A percentile compares a stretch with the other conserved stretches of the same genome.
Conservation (phyloP, 1,140 invertebrate genomes). For the Scaptodrosophila lebanonensis region DNA sequence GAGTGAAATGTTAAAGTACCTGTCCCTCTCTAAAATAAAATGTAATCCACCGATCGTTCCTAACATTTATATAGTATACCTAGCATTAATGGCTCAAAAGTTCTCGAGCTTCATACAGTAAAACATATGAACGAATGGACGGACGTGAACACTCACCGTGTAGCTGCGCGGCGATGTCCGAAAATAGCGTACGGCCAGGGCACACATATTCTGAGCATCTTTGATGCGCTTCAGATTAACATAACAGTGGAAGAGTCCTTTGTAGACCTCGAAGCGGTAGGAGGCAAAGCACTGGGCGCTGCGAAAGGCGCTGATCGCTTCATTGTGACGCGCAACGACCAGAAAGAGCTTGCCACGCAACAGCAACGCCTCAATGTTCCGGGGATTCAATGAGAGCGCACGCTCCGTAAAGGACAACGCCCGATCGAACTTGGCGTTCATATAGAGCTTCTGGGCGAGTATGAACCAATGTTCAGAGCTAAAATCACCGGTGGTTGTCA, state of each 20-base stretch:
- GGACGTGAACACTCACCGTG: conserved; percentile 32
- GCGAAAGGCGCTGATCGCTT: conserved; percentile 83
- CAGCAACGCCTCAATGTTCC: conserved; percentile 84
- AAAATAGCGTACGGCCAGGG: conserved; percentile 48
- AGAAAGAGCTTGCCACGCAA: conserved; percentile 83
- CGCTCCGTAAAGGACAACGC: conserved; percentile 82
- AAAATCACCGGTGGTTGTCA: conserved; percentile 77
- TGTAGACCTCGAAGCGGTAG: conserved; percentile 76
- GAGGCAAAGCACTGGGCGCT: conserved; percentile 81
- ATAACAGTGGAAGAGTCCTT: conserved; percentile 59
- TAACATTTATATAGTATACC: too few relatives aligned
- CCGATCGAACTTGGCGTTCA: conserved; percentile 79
- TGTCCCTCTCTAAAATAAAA: too few relatives aligned
- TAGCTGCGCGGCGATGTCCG: conserved; percentile 54
- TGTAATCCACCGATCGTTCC: too few relatives aligned
- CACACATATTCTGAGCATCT: conserved; percentile 61
- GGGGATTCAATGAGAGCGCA: conserved; percentile 78
- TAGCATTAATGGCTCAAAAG: too few relatives aligned
- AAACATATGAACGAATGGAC: too few relatives aligned
- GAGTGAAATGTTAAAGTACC: too few relatives aligned
- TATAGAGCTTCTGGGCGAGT: conserved; percentile 81
- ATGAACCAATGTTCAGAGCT: conserved; percentile 82
- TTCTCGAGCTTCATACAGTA: too few relatives aligned
- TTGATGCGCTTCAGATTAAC: conserved; percentile 44
- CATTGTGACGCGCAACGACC: conserved; percentile 83